phyloP scores from a whole-genome alignment of 2,113 vertebrate species.

The Eupsittula cactorum region DNA sequence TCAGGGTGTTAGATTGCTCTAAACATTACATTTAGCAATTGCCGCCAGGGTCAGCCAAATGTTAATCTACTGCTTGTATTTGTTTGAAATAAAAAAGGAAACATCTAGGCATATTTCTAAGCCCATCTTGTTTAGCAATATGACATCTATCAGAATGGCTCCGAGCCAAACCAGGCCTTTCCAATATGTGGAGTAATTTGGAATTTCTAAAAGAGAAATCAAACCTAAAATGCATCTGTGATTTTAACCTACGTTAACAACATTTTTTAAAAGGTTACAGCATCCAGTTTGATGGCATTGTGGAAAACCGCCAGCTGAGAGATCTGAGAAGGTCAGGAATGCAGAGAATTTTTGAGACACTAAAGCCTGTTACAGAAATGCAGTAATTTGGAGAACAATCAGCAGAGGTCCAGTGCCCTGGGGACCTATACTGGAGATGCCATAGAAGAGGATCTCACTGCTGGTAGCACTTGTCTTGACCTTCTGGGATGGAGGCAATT shows the following conservation, averaged over 20 bases:
- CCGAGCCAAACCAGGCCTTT: constrained; percentile 26
- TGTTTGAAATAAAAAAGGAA: constrained; percentile 56
- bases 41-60: constrained; percentile 62
- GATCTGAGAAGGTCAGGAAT: background rate
- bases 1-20: constrained; percentile 19
- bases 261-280: constrained; percentile 47
- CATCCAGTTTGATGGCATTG: background rate
- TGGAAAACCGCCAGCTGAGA: constrained; percentile 1
- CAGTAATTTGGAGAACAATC: constrained; percentile 12
- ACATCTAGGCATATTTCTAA: constrained; percentile 38
- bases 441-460: background rate
- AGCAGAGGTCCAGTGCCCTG: background rate
- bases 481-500: background rate
- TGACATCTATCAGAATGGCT: constrained; percentile 58
- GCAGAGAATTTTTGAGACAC: background rate
- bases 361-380: constrained; percentile 11
- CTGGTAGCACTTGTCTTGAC: background rate
- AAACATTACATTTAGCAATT: constrained; percentile 56
- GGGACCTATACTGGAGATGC: background rate
- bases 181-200: background rate
- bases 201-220: constrained; percentile 41
- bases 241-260: constrained; percentile 49
- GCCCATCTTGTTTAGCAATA: constrained; percentile 52
- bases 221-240: constrained; percentile 38
- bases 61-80: constrained; percentile 67